Percentiles rank a stretch among this genome's conserved stretches.
phyloP scores from a whole-genome alignment of 2,113 vertebrate genomes.

The Nerophis ophidion region DNA sequence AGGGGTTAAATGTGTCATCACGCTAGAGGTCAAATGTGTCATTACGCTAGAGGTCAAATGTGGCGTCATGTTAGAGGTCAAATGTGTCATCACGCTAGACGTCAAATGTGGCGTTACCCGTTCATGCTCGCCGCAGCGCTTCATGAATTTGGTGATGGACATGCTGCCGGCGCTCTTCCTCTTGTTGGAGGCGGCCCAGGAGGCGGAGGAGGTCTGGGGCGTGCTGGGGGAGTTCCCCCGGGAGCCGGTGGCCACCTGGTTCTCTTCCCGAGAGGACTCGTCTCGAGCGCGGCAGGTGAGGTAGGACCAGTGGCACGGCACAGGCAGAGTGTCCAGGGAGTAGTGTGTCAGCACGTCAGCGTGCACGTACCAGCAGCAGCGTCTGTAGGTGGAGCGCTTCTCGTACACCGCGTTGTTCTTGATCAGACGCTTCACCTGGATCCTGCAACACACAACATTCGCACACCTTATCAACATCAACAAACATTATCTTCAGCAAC shows the following conservation, averaged over 20 bases:
- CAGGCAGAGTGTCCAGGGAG: slow-evolving; percentile 77
- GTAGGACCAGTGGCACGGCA: slow-evolving; percentile 92
- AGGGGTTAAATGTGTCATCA: too few relatives aligned
- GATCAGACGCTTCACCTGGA: slow-evolving; percentile 83
- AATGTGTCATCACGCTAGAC: too few relatives aligned
- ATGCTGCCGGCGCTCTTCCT: slow-evolving; percentile 82
- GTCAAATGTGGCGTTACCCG: slow-evolving; percentile 64
- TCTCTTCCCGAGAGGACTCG: slow-evolving; percentile 72
- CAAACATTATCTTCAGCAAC: too few relatives aligned
- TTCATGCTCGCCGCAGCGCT: slow-evolving; percentile 67
- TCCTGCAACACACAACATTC: slow-evolving; percentile 57
- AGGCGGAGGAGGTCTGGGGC: slow-evolving; percentile 52
- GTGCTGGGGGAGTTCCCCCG: slow-evolving; percentile 65
- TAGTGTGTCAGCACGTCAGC: slow-evolving; percentile 78
- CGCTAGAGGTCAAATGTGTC: too few relatives aligned
- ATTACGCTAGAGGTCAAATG: too few relatives aligned
- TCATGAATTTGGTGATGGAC: slow-evolving; percentile 96
- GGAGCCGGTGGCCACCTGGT: slow-evolving; percentile 20
- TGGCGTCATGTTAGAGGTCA: too few relatives aligned
- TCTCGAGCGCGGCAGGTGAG: slow-evolving; percentile 75
- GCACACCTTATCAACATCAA: background rate
- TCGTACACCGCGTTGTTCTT: slow-evolving; percentile 86
- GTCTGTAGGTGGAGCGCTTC: slow-evolving; percentile 79
- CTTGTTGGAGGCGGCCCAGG: slow-evolving; percentile 58
- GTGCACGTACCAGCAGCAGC: slow-evolving; percentile 92